Base-by-base conservation (phyloP, 1,140 invertebrate species). In the Drosophila azteca region DNA sequence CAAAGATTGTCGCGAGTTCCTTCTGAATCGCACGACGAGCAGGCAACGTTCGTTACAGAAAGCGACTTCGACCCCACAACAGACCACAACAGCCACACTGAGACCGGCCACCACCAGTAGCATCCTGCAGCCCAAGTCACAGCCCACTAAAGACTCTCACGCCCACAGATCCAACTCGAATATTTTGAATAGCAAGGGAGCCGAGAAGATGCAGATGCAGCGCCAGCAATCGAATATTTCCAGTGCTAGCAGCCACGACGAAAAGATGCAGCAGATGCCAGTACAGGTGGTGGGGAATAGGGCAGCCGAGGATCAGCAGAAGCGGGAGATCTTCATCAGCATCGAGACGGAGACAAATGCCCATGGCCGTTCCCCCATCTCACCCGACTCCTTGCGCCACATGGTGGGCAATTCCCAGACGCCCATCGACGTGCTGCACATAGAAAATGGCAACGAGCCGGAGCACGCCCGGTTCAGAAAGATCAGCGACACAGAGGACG, bases 1-100 rank as follows among this genome's bases (percentile, higher is more conserved):
- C 59, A 92, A 91, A 51, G 87, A 91, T 76, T 92, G 91, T 71
- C 88, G 90, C 52, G 89, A 91, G 50, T 90, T 92, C 72, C 65
- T 92, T 5, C 41, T 89, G 77, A 91, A 90, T 90, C 89, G 90
- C 55, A 75, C 89, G 53, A 82, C 90, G 71, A 85, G 74, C 71
- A 81, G 82, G 48, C 78, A 90, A 54, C 82, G 88, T 51, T 90
- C 87, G 73, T 80, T 67, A 62, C 79, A 67, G 70, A 89, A 84
- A 76, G 53, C 76, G 76, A 91, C 68, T 79, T 90, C 80, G 39
- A 81, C 77, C 15, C 55, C 48, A 63, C 61, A 52, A 54, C 35
- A 39, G 35, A 39, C 35, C 3, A 69, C 76, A 13, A 73, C 51
- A 61, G 53, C 58, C 46, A 39, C 64, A 75, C 68, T 48, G 49